Conservation (phyloP, 1,140 invertebrate species). For the Dendroctonus valens region DNA sequence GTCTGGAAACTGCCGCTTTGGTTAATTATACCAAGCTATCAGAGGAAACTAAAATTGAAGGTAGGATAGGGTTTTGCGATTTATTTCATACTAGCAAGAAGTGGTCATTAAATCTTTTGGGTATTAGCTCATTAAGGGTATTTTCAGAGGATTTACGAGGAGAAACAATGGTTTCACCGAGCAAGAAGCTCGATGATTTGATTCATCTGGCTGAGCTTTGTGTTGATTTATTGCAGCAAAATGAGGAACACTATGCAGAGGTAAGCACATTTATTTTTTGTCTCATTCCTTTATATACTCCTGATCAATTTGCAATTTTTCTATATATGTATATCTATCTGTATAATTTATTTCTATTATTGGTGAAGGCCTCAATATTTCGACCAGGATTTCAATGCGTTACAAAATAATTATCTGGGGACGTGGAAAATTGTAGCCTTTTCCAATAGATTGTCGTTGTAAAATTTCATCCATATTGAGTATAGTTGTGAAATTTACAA, state of each 20-base stretch:
- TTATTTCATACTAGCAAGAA: no score
- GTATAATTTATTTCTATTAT: not conserved
- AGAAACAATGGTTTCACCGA: slow-evolving; percentile 76
- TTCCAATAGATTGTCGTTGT: no score
- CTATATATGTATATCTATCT: not conserved
- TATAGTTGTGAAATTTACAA: no score
- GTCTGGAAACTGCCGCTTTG: slow-evolving; percentile 95
- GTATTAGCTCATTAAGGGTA: no score
- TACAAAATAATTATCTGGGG: no score
- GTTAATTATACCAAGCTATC: slow-evolving; percentile 97
- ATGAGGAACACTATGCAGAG: slow-evolving; percentile 99
- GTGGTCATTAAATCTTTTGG: no score
- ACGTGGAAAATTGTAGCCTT: no score
- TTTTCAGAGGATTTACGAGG: slow-evolving; percentile 72
- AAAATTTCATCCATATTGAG: no score
- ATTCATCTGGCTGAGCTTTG: slow-evolving; percentile 97
- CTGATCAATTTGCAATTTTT: not conserved
- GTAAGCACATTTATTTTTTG: slow-evolving; percentile 59
- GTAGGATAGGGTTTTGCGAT: slow-evolving; percentile 53
- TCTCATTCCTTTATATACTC: not conserved
- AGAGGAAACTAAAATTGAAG: slow-evolving; percentile 96
- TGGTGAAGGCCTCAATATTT: no score
- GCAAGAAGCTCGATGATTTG: slow-evolving; percentile 92
- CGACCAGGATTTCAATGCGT: no score
- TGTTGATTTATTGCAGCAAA: slow-evolving; percentile 97